These are phyloP conservation scores for Onychorhynchus coronatus DNA, from an alignment of 2,113 vertebrate species.

Conservation along the genomic window DNA sequence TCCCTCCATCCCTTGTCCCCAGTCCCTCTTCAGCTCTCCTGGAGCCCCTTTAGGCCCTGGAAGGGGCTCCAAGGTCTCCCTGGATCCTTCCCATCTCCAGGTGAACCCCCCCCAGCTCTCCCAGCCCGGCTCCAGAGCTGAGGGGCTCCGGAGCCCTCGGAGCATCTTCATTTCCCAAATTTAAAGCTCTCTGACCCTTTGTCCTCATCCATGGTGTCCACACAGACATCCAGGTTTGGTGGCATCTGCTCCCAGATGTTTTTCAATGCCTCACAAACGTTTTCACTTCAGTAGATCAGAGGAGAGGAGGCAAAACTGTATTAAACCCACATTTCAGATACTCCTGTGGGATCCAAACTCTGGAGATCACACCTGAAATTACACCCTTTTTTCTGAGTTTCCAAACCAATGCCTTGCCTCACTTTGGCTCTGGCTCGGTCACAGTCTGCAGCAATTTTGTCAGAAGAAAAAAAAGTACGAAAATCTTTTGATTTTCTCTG, in stretches of 20 bases:
- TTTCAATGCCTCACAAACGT: neutral
- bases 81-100: neutral
- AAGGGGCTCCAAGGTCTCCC: rapidly evolving
- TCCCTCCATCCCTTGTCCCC: rapidly evolving
- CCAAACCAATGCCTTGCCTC: neutral
- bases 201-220: neutral
- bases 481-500: neutral
- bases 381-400: neutral
- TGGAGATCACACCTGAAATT: neutral
- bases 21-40: neutral
- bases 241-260: neutral
- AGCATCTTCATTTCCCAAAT: neutral
- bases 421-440: neutral
- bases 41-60: rapidly evolving
- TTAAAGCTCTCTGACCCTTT: neutral
- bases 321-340: neutral
- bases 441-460: neutral
- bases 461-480: neutral
- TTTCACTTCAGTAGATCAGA: neutral
- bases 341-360: neutral
- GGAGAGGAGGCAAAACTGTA: neutral
- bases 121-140: rapidly evolving
- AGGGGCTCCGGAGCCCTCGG: neutral
- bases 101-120: neutral
- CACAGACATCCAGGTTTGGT: neutral